These are phyloP conservation scores for Silvanus unidentatus DNA, from an alignment of 2,888 invertebrate species.

Conservation along the genomic window DNA sequence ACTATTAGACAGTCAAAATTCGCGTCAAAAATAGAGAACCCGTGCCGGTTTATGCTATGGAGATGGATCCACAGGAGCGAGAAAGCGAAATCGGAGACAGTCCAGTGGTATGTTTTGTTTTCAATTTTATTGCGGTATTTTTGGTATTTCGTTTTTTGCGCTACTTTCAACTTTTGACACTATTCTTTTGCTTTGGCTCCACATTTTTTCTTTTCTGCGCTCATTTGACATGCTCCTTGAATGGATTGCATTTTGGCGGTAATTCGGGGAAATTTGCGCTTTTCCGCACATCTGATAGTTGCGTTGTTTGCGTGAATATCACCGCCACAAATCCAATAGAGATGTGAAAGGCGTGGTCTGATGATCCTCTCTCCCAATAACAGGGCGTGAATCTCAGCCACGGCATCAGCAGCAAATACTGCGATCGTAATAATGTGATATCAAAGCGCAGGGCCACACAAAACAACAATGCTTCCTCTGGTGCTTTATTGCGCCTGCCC, in stretches of 20 bases:
- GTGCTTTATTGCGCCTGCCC: background rate
- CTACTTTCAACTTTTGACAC: no score
- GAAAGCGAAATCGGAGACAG: conserved; percentile 74
- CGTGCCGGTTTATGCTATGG: conserved; percentile 81
- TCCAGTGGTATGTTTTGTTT: conserved; percentile 59
- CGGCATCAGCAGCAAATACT: conserved; percentile 21
- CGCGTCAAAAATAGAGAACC: conserved; percentile 84
- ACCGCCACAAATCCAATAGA: conserved; percentile 24
- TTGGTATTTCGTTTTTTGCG: no score
- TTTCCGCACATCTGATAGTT: no score
- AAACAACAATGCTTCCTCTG: no score
- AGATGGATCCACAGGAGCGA: conserved; percentile 54
- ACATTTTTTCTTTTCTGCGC: background rate
- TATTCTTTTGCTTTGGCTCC: conserved; percentile 9
- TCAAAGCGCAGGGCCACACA: conserved; percentile 29
- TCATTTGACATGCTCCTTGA: background rate
- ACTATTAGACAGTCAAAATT: conserved; percentile 60
- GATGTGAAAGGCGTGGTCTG: conserved; percentile 27
- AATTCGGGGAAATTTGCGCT: conserved; percentile 3
- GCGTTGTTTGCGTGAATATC: no score
- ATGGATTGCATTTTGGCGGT: conserved; percentile 7
- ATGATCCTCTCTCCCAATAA: conserved; percentile 35
- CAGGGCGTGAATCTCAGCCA: conserved; percentile 27
- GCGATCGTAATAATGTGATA: conserved; percentile 41
- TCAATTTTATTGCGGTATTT: no score